Evolutionary conservation across 2,888 invertebrate genomes (phyloP).

Genomic region (Agrochola lota): DNA sequence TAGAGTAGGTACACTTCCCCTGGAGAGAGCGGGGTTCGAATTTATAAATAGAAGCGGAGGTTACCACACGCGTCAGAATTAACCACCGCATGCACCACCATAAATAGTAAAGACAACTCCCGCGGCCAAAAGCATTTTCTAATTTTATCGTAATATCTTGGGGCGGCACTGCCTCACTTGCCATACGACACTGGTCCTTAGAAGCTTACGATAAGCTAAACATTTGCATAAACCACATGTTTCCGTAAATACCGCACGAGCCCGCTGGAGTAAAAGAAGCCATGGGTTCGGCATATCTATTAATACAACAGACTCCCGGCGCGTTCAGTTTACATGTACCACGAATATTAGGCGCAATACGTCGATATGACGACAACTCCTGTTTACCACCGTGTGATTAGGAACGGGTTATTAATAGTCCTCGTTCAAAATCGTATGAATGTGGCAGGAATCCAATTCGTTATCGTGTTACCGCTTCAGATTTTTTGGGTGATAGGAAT

Average conservation of each 20-base stretch:
- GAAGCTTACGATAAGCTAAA: slow-evolving; percentile 63
- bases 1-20: slow-evolving; percentile 57
- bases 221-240: slow-evolving; percentile 69
- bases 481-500: slow-evolving; percentile 49
- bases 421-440: slow-evolving; percentile 46
- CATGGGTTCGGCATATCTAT: slow-evolving; percentile 73
- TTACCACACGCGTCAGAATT: slow-evolving; percentile 80
- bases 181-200: slow-evolving; percentile 68
- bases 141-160: slow-evolving; percentile 80
- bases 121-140: slow-evolving; percentile 84
- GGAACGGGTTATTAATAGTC: slow-evolving; percentile 58
- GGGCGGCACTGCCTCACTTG: slow-evolving; percentile 67
- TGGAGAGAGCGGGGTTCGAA: slow-evolving; percentile 53
- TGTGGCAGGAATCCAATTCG: slow-evolving; percentile 56
- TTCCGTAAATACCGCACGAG: slow-evolving; percentile 78
- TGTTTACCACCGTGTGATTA: slow-evolving; percentile 65
- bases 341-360: slow-evolving; percentile 66
- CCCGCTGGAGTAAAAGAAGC: slow-evolving; percentile 72
- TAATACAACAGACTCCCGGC: slow-evolving; percentile 79
- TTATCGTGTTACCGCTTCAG: slow-evolving; percentile 46
- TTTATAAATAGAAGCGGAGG: slow-evolving; percentile 76
- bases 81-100: slow-evolving; percentile 84
- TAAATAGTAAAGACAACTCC: slow-evolving; percentile 89
- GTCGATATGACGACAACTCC: slow-evolving; percentile 63
- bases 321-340: slow-evolving; percentile 64